Evolutionary conservation across 2,797 vertebrate species (phyloP).

Genomic region (Pteropus rufus): DNA sequence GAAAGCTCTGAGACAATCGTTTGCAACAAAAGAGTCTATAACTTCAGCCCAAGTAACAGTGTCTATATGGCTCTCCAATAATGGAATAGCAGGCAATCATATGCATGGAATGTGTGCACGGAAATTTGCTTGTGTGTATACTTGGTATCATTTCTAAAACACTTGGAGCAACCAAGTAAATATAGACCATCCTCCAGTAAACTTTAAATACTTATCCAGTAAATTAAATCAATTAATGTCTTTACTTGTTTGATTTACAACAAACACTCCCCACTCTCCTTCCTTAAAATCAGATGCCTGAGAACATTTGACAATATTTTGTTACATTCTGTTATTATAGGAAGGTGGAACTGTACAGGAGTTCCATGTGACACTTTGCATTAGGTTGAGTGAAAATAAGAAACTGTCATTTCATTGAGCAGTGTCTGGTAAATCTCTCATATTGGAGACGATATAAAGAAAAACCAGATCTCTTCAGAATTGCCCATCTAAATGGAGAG

Average conservation of each 20-base stretch:
- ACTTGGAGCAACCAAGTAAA: not conserved
- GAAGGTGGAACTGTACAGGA: not conserved
- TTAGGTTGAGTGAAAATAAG: not conserved
- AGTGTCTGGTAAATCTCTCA: not conserved
- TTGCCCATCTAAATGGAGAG: not conserved
- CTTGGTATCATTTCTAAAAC: conserved; percentile 24
- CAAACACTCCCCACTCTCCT: not conserved
- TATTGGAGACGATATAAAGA: not conserved
- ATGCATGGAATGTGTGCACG: not conserved
- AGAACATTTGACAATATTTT: not conserved
- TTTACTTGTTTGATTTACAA: not conserved
- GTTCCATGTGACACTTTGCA: not conserved
- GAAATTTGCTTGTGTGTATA: not conserved
- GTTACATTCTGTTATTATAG: not conserved
- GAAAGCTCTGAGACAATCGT: not conserved
- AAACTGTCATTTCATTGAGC: not conserved
- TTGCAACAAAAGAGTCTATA: not conserved
- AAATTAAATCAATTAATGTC: not conserved
- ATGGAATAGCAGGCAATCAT: not conserved
- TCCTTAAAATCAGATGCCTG: not conserved
- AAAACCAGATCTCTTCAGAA: not conserved
- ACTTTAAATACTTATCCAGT: conserved; percentile 29
- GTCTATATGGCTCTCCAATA: not conserved
- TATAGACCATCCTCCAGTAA: not conserved
- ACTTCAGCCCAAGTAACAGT: not conserved